Conservation (phyloP, 2,888 invertebrate species). For the Drosophila siamana region DNA sequence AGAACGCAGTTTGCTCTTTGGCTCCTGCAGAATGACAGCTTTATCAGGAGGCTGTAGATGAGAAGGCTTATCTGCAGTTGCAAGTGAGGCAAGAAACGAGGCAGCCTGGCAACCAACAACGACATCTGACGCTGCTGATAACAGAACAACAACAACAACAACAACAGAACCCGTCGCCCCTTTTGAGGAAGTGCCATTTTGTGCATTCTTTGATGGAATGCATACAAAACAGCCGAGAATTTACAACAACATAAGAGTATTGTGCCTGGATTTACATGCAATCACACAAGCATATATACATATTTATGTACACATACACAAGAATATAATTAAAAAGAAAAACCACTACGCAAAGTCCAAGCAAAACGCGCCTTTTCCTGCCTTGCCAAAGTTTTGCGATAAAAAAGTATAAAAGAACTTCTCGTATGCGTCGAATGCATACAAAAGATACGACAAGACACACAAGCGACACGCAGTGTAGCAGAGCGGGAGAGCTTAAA, state of each 20-base stretch:
- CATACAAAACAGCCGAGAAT: constrained; percentile 55
- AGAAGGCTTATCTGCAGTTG: constrained; percentile 51
- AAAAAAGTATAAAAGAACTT: constrained; percentile 61
- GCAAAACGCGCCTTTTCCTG: constrained; percentile 72
- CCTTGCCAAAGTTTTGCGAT: constrained; percentile 74
- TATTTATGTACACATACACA: neutral
- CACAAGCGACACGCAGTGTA: constrained; percentile 49
- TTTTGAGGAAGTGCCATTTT: constrained; percentile 71
- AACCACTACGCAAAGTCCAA: constrained; percentile 59
- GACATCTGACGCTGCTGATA: constrained; percentile 62
- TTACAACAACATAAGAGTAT: constrained; percentile 12
- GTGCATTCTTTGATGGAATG: constrained; percentile 64
- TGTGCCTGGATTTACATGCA: neutral
- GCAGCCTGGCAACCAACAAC: constrained; percentile 44
- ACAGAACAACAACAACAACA: constrained; percentile 5
- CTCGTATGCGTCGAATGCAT: constrained; percentile 67
- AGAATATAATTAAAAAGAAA: constrained; percentile 32
- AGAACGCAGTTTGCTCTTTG: constrained; percentile 71
- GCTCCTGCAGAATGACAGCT: constrained; percentile 40
- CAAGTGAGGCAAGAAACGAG: constrained; percentile 24
- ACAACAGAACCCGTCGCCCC: constrained; percentile 41
- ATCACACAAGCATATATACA: constrained; percentile 1
- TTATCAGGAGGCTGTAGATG: constrained; percentile 42
- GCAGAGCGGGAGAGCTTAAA: neutral
- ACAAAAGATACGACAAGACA: constrained; percentile 65